Evolutionary conservation across 2,888 invertebrate genomes (phyloP).

Genomic region (Acanthococcus lagerstroemiae): DNA sequence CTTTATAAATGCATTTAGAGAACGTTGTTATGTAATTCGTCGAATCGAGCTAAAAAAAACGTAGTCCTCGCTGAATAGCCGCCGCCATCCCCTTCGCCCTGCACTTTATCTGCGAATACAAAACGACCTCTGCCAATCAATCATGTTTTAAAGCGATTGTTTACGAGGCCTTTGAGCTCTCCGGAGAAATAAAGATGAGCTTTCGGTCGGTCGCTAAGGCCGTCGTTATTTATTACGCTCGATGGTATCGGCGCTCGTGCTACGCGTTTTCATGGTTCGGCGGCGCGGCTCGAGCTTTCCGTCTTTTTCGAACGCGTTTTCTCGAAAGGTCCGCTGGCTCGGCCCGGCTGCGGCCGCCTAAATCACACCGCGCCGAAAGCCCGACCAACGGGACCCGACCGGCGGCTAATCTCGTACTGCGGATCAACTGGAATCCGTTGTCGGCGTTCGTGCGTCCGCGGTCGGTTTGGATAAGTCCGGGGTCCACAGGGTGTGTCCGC

Average conservation of each 20-base stretch:
- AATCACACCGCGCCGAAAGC: too few relatives aligned
- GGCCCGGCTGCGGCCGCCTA: too few relatives aligned
- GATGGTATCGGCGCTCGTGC: conserved; percentile 11
- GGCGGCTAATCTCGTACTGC: too few relatives aligned
- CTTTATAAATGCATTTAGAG: background rate
- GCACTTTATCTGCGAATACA: conserved; percentile 7
- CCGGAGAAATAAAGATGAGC: conserved; percentile 24
- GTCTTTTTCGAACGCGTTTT: too few relatives aligned
- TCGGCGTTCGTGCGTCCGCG: too few relatives aligned
- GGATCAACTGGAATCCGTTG: too few relatives aligned
- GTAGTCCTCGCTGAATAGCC: background rate
- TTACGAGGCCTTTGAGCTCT: conserved; percentile 19
- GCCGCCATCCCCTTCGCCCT: background rate
- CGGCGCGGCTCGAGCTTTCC: too few relatives aligned
- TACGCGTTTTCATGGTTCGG: background rate
- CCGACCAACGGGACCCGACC: too few relatives aligned
- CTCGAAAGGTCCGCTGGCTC: too few relatives aligned
- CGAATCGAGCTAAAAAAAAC: background rate
- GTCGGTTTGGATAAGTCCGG: too few relatives aligned
- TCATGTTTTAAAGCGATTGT: conserved; percentile 28
- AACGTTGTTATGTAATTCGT: background rate
- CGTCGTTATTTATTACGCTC: conserved; percentile 25
- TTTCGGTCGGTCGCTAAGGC: conserved; percentile 8
- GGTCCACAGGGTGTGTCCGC: too few relatives aligned
- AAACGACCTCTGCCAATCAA: conserved; percentile 21